A percentile compares a stretch with the other conserved stretches of the same genome.
Conservation (phyloP, 2,113 vertebrate species). For the Hippolais icterina region DNA sequence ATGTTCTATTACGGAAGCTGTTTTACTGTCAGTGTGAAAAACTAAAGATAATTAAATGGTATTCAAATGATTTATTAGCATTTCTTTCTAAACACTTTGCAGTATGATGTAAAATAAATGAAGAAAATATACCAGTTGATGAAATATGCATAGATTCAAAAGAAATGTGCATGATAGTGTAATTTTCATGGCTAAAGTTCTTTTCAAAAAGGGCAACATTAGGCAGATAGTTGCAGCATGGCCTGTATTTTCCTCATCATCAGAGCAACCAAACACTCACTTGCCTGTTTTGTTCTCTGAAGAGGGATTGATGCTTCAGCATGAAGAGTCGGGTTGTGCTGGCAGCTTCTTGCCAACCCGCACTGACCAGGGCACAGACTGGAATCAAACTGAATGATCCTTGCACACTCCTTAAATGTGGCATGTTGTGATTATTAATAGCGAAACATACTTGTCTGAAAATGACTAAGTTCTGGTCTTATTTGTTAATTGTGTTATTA, state of each 20-base stretch:
- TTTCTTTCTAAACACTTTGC: background rate
- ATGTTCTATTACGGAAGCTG: background rate
- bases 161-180: background rate
- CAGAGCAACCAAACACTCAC: background rate
- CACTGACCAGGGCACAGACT: background rate
- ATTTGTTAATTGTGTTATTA: background rate
- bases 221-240: background rate
- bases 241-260: background rate
- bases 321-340: fast-evolving
- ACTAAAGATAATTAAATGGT: background rate
- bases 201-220: background rate
- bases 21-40: background rate
- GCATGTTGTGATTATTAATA: background rate
- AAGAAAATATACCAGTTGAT: background rate
- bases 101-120: background rate
- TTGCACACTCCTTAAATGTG: background rate
- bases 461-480: background rate
- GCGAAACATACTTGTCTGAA: background rate
- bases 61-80: background rate
- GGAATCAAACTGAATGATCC: background rate
- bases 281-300: background rate
- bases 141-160: background rate
- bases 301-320: background rate
- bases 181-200: background rate
- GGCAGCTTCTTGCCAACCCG: background rate